A percentile compares a stretch with the other conserved stretches of the same genome.
phyloP scores from a whole-genome alignment of 2,113 vertebrate species.

The Psephotus haematonotus region DNA sequence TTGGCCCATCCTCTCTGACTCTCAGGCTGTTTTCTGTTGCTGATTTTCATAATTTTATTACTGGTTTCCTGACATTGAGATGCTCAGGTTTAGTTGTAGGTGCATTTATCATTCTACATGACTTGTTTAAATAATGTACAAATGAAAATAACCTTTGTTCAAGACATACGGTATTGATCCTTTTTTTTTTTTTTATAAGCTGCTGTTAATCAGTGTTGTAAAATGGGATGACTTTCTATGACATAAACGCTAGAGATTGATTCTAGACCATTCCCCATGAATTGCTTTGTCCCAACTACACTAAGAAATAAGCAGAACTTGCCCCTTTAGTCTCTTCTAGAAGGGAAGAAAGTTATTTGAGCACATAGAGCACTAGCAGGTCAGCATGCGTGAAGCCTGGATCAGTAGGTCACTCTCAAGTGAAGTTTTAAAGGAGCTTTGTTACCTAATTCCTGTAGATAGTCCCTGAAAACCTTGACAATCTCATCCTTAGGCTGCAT shows the following conservation, averaged over 20 bases:
- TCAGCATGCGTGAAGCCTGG: neutral
- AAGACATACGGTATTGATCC: neutral
- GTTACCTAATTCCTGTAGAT: neutral
- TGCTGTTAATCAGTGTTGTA: neutral
- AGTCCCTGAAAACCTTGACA: neutral
- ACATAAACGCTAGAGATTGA: neutral
- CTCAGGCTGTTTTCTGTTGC: neutral
- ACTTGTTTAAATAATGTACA: neutral
- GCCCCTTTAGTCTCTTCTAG: neutral
- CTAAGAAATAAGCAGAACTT: neutral
- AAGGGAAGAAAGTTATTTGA: neutral
- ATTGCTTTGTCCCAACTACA: neutral
- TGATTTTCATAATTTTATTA: neutral
- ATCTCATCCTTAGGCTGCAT: neutral
- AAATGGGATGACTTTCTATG: neutral
- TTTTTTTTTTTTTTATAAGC: neutral
- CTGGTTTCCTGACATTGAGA: neutral
- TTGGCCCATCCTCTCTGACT: neutral
- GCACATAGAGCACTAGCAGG: neutral
- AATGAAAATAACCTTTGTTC: slow-evolving; percentile 4
- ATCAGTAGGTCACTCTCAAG: neutral
- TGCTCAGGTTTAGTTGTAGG: neutral
- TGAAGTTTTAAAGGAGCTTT: neutral
- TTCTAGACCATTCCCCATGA: neutral
- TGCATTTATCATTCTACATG: neutral